Evolutionary conservation across 2,888 invertebrate genomes (phyloP).

Genomic region (Loripinus fragilis): DNA sequence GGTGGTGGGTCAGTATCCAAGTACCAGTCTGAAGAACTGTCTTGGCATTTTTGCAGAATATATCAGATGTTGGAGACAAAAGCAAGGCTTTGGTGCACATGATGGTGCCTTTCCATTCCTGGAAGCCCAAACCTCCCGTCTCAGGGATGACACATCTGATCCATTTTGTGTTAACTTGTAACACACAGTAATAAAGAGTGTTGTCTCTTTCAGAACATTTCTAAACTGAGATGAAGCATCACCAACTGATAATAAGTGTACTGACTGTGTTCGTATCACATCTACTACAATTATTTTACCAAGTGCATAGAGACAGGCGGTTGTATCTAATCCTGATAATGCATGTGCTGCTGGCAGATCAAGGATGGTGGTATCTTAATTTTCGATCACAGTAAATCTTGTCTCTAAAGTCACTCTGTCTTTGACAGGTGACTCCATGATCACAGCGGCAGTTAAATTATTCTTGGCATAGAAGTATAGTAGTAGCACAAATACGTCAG

Average conservation of each 20-base stretch:
- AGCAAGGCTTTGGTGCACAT: neutral
- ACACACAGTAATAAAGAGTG: neutral
- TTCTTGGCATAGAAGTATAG: neutral
- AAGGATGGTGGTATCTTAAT: neutral
- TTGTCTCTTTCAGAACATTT: neutral
- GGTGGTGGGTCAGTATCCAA: neutral
- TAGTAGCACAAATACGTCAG: neutral
- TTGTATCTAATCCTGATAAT: neutral
- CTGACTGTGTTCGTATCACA: neutral
- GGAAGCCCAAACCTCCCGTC: neutral
- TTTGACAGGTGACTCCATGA: conserved; percentile 11
- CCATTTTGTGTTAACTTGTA: neutral
- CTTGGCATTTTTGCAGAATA: neutral
- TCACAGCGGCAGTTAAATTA: neutral
- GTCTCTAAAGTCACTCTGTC: neutral
- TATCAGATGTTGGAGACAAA: neutral
- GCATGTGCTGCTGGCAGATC: neutral
- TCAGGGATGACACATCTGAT: no score
- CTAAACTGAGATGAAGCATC: neutral
- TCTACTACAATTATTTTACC: neutral
- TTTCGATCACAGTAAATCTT: neutral
- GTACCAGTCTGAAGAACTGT: neutral
- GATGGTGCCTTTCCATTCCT: neutral
- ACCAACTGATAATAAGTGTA: neutral
- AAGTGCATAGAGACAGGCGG: neutral